These are phyloP conservation scores for Drosophila watanabei DNA, from an alignment of 1,140 invertebrate species.

Conservation along the genomic window DNA sequence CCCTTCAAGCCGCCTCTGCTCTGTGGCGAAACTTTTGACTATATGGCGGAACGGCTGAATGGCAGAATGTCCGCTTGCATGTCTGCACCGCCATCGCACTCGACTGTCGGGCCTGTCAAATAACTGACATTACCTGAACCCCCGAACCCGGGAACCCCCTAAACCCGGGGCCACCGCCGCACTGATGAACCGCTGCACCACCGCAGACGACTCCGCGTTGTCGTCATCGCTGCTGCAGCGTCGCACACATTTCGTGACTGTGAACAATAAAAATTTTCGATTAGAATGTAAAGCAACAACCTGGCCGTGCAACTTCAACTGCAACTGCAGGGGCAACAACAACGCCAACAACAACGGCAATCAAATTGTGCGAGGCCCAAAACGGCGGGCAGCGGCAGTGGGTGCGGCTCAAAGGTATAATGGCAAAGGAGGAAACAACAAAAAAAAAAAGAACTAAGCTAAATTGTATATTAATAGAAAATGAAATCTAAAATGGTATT, in stretches of 20 bases:
- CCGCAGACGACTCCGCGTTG: slow-evolving; percentile 50
- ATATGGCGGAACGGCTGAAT: slow-evolving; percentile 12
- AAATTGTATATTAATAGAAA: slow-evolving; percentile 83
- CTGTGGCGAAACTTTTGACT: slow-evolving; percentile 42
- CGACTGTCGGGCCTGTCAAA: slow-evolving; percentile 77
- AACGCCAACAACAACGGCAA: slow-evolving; percentile 59
- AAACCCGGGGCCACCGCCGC: not conserved
- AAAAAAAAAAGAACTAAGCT: slow-evolving; percentile 25
- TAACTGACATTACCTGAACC: slow-evolving; percentile 78
- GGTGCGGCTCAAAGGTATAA: slow-evolving; percentile 57
- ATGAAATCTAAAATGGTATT: slow-evolving; percentile 70
- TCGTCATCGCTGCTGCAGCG: slow-evolving; percentile 53
- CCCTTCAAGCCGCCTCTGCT: slow-evolving; percentile 18
- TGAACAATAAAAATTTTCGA: slow-evolving; percentile 81
- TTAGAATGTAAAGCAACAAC: slow-evolving; percentile 80
- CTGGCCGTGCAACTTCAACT: slow-evolving; percentile 51
- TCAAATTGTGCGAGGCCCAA: slow-evolving; percentile 52
- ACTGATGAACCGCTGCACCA: slow-evolving; percentile 37
- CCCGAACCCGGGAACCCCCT: not conserved
- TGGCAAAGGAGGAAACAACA: slow-evolving; percentile 30
- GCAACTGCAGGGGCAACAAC: slow-evolving; percentile 37
- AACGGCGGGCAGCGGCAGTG: slow-evolving; percentile 1
- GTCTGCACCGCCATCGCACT: slow-evolving; percentile 61
- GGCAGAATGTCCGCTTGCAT: slow-evolving; percentile 30
- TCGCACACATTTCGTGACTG: slow-evolving; percentile 77